Conservation (phyloP, 2,888 invertebrate species). For the Dynastes hyllus region DNA sequence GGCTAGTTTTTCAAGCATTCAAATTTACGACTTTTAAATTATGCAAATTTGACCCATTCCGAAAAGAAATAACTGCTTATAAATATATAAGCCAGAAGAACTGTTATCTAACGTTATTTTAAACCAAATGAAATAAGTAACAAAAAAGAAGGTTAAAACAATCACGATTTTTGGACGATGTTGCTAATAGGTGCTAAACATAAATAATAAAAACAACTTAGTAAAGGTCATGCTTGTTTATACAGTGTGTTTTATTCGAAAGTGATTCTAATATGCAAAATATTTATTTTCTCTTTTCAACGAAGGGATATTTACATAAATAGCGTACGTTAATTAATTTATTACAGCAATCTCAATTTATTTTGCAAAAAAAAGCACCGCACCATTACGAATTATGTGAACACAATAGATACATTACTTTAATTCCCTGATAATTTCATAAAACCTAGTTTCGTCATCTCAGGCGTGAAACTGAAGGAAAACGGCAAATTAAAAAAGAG, state of each 20-base stretch:
- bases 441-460: constrained; percentile 18
- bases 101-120: constrained; percentile 19
- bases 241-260: background rate
- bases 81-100: constrained; percentile 1
- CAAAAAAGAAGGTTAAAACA: constrained; percentile 25
- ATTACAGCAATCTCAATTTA: constrained; percentile 7
- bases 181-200: constrained; percentile 8
- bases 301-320: background rate
- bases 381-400: constrained; percentile 22
- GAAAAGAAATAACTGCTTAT: too few relatives aligned
- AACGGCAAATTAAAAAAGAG: constrained; percentile 12
- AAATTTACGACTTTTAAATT: too few relatives aligned
- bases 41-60: too few relatives aligned
- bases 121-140: background rate
- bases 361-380: constrained; percentile 15
- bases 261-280: background rate
- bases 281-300: background rate
- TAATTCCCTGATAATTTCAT: constrained; percentile 27
- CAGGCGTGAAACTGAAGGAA: constrained; percentile 12
- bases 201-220: constrained; percentile 1
- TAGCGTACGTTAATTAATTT: constrained; percentile 7
- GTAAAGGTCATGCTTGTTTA: constrained; percentile 4
- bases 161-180: constrained; percentile 12
- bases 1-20: too few relatives aligned
- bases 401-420: background rate